A percentile compares a stretch with the other conserved stretches of the same genome.
These are phyloP conservation scores for Rugalucina vietnamica DNA, from an alignment of 2,888 invertebrate genomes.

Conservation along the genomic window DNA sequence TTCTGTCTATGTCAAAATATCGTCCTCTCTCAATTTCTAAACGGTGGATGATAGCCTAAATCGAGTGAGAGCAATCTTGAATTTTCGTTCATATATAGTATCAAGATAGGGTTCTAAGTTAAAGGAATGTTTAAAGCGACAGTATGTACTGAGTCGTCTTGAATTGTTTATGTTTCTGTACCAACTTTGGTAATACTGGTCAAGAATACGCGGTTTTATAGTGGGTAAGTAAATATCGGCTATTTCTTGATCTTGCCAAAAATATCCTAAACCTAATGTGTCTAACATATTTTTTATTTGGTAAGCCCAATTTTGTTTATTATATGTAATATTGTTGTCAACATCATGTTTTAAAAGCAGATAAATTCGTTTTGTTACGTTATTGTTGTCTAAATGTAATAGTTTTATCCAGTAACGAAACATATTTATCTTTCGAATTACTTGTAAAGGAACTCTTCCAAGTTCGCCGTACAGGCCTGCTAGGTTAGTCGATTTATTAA, in stretches of 20 bases:
- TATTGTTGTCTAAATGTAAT: background rate
- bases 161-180: background rate
- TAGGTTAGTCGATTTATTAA: background rate
- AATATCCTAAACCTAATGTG: background rate
- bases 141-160: background rate
- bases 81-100: background rate
- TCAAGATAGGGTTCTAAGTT: background rate
- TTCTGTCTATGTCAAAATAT: background rate
- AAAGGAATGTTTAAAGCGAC: background rate
- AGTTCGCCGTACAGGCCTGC: constrained; percentile 2
- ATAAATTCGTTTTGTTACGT: background rate
- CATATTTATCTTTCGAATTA: background rate
- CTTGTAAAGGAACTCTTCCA: background rate
- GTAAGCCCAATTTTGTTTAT: background rate
- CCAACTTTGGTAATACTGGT: constrained; percentile 5
- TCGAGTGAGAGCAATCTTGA: background rate
- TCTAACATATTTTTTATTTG: background rate
- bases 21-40: constrained; percentile 5
- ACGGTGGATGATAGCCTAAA: background rate
- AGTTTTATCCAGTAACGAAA: constrained; percentile 6
- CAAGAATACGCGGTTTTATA: background rate
- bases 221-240: background rate
- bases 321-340: background rate
- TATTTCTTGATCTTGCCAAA: background rate
- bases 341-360: background rate